Evolutionary conservation across 2,888 invertebrate species (phyloP), one percentile per base, ranked within the genome.

Genomic region (Deilephila elpenor): DNA sequence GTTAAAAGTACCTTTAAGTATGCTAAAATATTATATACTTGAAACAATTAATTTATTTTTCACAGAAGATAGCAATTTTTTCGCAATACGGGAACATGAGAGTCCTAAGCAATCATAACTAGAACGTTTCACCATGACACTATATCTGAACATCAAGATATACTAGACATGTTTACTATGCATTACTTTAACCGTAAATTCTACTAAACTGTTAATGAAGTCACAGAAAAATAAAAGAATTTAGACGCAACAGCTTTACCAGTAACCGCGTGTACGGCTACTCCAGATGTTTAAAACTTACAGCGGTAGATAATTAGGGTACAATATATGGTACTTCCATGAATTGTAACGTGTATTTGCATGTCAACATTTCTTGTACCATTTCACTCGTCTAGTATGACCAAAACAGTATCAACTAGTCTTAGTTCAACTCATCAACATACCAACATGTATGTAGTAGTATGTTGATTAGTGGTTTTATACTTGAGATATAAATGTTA

Each of bases 321-420:
- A 53, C 25, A 70, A 19, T 59, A 59, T 59, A 14, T 44, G 51
- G 67, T 67, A 51, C 25, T 67, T 67, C 67, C 44, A 51, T 25
- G 67, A 67, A 25, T 67, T 67, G 44, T 67, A 67, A 20, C 20
- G 17, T 51, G 3, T 2, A 67, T 67, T 67, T 67, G 67, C 67
- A 51, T 67, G 44, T 67, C 60, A 70, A 44, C 29, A 25, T 67
- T 51, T 20, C 51, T 51, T 6, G 25, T 44, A 44, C 56, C 56
- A 56, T 56, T 56, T 56, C 56, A 56, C n/a, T 56, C 3, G 0
- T 1, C 6, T 67, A 64, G 44, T 51, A 17, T 44, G 67, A 67
- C 67, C 25, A 25, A 67, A 67, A 44, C 25, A 67, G 44, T 25
- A 25, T 20, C 25, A 44, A 44, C 67, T 51, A 20, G 20, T 44